A percentile compares a stretch with the other conserved stretches of the same genome.
These are phyloP conservation scores for Uria lomvia DNA, from an alignment of 2,113 vertebrate species.

Conservation along the genomic window DNA sequence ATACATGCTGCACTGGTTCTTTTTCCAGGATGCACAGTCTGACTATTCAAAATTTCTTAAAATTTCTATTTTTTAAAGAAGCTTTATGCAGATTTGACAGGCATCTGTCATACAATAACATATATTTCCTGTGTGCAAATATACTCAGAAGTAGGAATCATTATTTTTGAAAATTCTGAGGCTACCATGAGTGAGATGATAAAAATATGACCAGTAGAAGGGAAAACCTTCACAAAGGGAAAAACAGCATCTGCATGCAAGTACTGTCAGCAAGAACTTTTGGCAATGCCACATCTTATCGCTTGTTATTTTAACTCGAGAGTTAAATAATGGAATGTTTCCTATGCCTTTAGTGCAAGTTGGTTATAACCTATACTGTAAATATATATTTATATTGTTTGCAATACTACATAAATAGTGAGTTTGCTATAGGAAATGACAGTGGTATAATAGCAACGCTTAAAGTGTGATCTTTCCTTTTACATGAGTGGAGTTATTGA, in stretches of 20 bases:
- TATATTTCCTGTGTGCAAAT: not conserved
- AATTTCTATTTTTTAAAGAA: not conserved
- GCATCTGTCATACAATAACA: not conserved
- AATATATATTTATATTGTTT: not conserved
- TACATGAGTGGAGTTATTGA: constrained; percentile 6
- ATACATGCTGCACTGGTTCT: not conserved
- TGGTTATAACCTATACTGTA: not conserved
- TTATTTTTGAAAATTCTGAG: not conserved
- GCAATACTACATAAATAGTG: not conserved
- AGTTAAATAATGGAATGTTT: not conserved
- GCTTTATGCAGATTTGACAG: not conserved
- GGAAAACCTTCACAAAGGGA: not conserved
- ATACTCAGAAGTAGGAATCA: not conserved
- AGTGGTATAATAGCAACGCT: not conserved
- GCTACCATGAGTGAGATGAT: not conserved
- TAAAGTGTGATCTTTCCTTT: constrained; percentile 10
- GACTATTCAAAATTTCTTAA: not conserved
- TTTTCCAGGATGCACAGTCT: not conserved
- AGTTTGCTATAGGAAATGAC: not conserved
- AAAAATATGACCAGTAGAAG: not conserved
- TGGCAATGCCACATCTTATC: not conserved
- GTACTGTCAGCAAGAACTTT: not conserved
- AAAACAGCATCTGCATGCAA: not conserved
- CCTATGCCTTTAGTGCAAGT: not conserved
- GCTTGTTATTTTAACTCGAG: not conserved